phyloP scores from a whole-genome alignment of 1,140 invertebrate species.

The Steinernema khuongi region DNA sequence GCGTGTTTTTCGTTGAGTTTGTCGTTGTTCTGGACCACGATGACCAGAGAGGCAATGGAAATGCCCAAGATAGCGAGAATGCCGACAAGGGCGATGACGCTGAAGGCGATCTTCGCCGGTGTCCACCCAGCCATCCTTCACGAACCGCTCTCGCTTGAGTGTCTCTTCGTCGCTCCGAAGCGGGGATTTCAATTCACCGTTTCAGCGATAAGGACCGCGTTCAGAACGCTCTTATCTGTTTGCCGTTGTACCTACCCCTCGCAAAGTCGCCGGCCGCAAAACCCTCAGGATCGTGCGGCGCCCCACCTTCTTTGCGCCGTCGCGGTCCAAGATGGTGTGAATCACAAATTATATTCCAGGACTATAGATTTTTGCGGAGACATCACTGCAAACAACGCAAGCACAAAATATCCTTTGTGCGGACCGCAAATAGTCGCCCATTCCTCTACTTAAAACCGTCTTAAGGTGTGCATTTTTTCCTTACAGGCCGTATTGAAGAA shows the following conservation, averaged over 20 bases:
- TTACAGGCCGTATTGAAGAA: no score
- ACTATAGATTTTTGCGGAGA: no score
- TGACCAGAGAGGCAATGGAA: neutral
- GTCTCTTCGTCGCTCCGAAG: neutral
- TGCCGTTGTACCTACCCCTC: constrained; percentile 2
- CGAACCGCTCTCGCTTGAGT: neutral
- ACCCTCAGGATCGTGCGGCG: neutral
- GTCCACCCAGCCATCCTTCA: neutral
- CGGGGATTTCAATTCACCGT: neutral
- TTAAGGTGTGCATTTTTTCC: no score
- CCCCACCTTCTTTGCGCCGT: neutral
- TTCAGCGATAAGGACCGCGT: neutral
- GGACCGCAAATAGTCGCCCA: no score
- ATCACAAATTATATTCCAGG: neutral
- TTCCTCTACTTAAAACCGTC: no score
- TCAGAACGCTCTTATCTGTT: constrained; percentile 6
- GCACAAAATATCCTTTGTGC: no score
- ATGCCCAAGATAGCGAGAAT: constrained; percentile 5
- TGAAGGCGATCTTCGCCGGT: neutral
- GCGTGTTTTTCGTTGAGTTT: neutral
- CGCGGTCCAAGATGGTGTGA: neutral
- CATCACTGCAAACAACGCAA: no score
- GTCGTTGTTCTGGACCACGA: neutral
- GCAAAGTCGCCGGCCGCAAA: neutral
- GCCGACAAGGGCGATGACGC: neutral